These are phyloP conservation scores for Lamellibrachia satsuma DNA, from an alignment of 2,888 invertebrate genomes.

Conservation along the genomic window DNA sequence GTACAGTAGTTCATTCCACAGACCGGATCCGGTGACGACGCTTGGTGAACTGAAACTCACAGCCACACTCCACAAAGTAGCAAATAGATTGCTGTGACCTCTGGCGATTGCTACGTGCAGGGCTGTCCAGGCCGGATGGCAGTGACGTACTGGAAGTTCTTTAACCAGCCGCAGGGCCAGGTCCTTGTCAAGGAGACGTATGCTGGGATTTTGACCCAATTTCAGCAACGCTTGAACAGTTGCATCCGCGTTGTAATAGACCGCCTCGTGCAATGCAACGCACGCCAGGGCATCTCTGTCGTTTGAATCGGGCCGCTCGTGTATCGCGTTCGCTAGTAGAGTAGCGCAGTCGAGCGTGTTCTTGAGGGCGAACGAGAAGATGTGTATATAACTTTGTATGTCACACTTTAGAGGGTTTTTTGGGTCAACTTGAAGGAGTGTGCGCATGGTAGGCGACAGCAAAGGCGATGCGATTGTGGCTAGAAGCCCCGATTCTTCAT, in stretches of 20 bases:
- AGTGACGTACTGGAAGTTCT: not conserved
- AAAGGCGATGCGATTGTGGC: not conserved
- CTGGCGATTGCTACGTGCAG: constrained; percentile 6
- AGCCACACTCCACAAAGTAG: not conserved
- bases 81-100: not conserved
- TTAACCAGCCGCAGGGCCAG: not conserved
- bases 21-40: not conserved
- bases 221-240: not conserved
- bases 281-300: not conserved
- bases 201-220: constrained; percentile 1
- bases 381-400: not conserved
- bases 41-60: not conserved
- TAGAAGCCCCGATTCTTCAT: not conserved
- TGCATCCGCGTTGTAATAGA: not conserved
- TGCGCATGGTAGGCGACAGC: not conserved
- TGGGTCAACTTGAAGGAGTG: not conserved
- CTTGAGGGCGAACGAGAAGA: constrained; percentile 3
- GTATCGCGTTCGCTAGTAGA: not conserved
- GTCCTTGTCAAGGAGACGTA: not conserved
- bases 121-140: not conserved
- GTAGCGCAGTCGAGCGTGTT: not conserved
- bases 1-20: not conserved
- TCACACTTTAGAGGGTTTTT: not conserved
- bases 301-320: not conserved
- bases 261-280: not conserved